These are phyloP conservation scores for Myopa testacea DNA, from an alignment of 2,888 invertebrate genomes.

Conservation along the genomic window DNA sequence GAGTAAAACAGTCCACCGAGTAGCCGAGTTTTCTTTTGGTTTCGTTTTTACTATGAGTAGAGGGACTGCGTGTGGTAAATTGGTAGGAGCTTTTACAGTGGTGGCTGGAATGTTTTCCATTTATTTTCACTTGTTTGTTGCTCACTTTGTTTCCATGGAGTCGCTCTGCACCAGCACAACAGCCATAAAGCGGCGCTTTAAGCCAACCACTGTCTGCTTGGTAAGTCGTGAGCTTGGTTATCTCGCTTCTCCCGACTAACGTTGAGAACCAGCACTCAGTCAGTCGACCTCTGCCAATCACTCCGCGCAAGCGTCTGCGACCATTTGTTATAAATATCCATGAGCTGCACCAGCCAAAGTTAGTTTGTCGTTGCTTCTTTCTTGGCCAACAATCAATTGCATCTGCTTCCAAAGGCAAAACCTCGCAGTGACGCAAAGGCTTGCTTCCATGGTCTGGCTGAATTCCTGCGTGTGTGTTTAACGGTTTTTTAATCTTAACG, in stretches of 20 bases:
- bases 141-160: not conserved
- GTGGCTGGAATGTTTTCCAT: slow-evolving; percentile 13
- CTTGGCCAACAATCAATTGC: slow-evolving; percentile 27
- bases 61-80: not conserved
- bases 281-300: slow-evolving; percentile 35
- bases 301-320: slow-evolving; percentile 34
- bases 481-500: slow-evolving; percentile 4
- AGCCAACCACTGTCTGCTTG: not conserved
- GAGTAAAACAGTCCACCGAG: slow-evolving; percentile 17
- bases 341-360: slow-evolving; percentile 59
- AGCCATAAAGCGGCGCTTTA: not conserved
- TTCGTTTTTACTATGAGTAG: not conserved
- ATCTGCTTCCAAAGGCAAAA: not conserved
- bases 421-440: not conserved
- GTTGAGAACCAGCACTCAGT: slow-evolving; percentile 40
- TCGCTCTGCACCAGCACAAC: not conserved
- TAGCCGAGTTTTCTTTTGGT: not conserved
- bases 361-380: slow-evolving; percentile 56
- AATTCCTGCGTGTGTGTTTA: not conserved
- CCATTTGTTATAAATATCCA: slow-evolving; percentile 64
- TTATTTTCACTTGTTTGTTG: slow-evolving; percentile 40
- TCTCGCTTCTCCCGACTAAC: not conserved
- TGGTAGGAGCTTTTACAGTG: slow-evolving; percentile 31
- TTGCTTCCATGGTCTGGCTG: not conserved
- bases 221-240: not conserved